Base-by-base conservation (phyloP, 2,113 vertebrate genomes). In the Ifrita kowaldi region DNA sequence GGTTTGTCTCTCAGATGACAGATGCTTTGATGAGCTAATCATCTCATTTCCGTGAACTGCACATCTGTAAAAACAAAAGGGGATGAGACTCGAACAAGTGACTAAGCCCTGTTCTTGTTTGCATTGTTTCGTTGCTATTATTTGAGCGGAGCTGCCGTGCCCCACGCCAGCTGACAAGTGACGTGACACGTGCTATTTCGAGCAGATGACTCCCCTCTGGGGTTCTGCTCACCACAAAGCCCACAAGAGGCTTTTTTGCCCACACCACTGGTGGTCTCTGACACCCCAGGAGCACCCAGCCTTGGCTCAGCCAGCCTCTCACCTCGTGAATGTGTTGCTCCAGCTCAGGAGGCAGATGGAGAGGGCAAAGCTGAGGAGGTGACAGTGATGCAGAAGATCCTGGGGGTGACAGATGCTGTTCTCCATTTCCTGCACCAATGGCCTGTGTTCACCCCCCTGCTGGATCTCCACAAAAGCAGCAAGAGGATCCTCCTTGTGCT, bases 1-100 rank as follows among this genome's bases (percentile, higher is more conserved):
- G 87, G 92, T 93, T 93, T 97, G 90, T 93, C 94, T 97, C 90
- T 94, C 92, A 35, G 75, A 93, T 96, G 96, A 96, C 96, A 97
- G 90, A 90, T 87, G 92, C 93, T 91, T 94, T 97, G 96, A 97
- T 96, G 96, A 96, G 90, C 88, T 97, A 97, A 96, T 96, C 87
- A 67, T 90, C 95, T 95, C 85, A 90, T 96, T 97, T 96, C 95
- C 64, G 3, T 90, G 96, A 93, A 14, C 71, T 89, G 92, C 92
- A 94, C 95, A 95, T 95, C 95, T 96, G 96, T 97, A 86, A 93
- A 96, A 96, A 97, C 93, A 97, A 88, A 94, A 95, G 79, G 35
- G 82, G 68, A 74, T 95, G 88, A 90, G 85, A 55, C 79, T 95
- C 3, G 4, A 90, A 52, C 56, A 67, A 94, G 87, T 97, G 96